Conservation (phyloP, 2,888 invertebrate genomes). For the Dryobota labecula region DNA sequence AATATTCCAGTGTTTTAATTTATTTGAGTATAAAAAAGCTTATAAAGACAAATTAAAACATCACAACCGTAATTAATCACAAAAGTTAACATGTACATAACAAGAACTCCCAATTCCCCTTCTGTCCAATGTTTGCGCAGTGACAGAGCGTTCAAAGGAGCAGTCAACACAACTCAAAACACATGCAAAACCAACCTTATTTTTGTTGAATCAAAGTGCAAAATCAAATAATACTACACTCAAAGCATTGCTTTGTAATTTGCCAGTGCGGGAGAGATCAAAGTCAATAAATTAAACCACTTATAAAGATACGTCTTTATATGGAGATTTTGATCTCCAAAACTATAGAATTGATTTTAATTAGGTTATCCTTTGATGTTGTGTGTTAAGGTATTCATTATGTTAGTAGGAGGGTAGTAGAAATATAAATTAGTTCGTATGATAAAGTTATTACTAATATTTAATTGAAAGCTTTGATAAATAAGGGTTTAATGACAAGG, state of each 20-base stretch:
- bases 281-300: slow-evolving; percentile 67
- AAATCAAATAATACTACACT: slow-evolving; percentile 20
- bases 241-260: slow-evolving; percentile 48
- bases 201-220: background rate
- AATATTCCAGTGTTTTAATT: background rate
- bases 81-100: slow-evolving; percentile 18
- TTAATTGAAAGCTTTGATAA: slow-evolving; percentile 20
- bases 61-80: slow-evolving; percentile 1
- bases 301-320: slow-evolving; percentile 55
- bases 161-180: slow-evolving; percentile 34
- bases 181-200: slow-evolving; percentile 37
- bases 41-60: background rate
- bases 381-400: slow-evolving; percentile 38
- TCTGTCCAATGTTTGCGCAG: slow-evolving; percentile 42
- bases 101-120: slow-evolving; percentile 22
- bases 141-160: slow-evolving; percentile 54
- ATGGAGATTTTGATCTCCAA: slow-evolving; percentile 48
- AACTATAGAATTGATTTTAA: slow-evolving; percentile 62
- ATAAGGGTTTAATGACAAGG: background rate
- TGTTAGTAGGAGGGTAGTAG: background rate
- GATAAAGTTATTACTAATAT: slow-evolving; percentile 7
- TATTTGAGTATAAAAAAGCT: background rate
- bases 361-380: slow-evolving; percentile 58
- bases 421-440: slow-evolving; percentile 19
- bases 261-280: slow-evolving; percentile 56